These are phyloP conservation scores for Eremophila alpestris DNA, from an alignment of 2,797 vertebrate species.

Conservation along the genomic window DNA sequence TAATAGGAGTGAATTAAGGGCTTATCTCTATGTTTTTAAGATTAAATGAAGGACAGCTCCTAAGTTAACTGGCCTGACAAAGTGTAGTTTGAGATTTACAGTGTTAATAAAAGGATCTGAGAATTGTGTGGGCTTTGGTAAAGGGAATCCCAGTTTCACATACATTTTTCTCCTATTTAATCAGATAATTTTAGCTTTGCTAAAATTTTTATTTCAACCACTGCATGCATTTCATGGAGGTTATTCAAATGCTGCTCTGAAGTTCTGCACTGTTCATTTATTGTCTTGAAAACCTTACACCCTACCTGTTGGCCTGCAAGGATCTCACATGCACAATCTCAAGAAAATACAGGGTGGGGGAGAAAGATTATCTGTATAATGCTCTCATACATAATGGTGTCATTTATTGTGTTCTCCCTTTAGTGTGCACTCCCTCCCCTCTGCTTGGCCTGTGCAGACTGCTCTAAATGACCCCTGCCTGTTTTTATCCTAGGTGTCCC, in stretches of 20 bases:
- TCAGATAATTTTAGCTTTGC: background rate
- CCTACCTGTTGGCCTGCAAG: background rate
- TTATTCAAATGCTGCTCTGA: background rate
- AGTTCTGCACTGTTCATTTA: background rate
- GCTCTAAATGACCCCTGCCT: background rate
- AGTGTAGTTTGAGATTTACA: background rate
- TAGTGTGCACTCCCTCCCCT: rapidly evolving
- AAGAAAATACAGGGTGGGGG: background rate
- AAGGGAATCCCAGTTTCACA: background rate
- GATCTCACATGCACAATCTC: background rate
- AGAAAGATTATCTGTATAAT: background rate
- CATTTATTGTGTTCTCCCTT: background rate
- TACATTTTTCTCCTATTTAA: background rate
- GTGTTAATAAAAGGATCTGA: background rate
- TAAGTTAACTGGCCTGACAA: background rate
- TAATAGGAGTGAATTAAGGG: background rate
- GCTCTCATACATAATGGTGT: background rate
- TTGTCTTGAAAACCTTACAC: background rate
- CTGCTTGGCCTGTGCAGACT: background rate
- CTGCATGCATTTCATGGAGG: background rate
- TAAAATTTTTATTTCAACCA: background rate
- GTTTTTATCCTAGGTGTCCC: constrained; percentile 85
- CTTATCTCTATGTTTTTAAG: background rate
- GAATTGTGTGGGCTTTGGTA: background rate
- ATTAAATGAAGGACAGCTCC: background rate